A percentile compares a stretch with the other conserved stretches of the same genome.
phyloP scores from a whole-genome alignment of 2,113 vertebrate species.

The Ibidorhyncha struthersii region DNA sequence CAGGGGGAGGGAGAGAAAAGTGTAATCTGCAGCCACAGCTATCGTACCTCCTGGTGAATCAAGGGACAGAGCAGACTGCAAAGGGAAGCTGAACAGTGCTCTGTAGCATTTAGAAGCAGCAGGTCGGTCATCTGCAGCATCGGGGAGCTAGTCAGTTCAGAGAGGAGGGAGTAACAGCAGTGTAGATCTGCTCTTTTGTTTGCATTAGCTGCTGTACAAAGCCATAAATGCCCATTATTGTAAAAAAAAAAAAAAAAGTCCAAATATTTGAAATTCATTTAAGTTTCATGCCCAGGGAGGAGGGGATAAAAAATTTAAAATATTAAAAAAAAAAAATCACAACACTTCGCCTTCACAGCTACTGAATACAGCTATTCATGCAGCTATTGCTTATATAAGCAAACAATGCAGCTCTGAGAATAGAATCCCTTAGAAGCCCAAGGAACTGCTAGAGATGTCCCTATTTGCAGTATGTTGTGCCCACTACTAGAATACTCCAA shows the following conservation, averaged over 20 bases:
- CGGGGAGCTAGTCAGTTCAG: not conserved
- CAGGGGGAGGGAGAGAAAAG: slow-evolving; percentile 58
- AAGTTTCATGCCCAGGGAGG: not conserved
- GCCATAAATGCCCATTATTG: not conserved
- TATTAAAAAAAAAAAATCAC: not conserved
- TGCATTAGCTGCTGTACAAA: not conserved
- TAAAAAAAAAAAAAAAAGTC: not conserved
- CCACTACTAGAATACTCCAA: not conserved
- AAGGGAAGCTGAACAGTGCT: not conserved
- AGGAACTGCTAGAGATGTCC: not conserved
- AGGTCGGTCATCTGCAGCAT: not conserved
- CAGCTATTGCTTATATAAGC: not conserved
- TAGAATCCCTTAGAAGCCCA: not conserved
- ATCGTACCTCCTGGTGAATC: slow-evolving; percentile 54
- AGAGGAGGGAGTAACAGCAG: not conserved
- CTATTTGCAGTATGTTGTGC: not conserved
- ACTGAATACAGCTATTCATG: not conserved
- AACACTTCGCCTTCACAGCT: not conserved
- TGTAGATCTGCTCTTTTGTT: not conserved
- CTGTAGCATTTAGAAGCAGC: not conserved
- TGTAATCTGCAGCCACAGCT: slow-evolving; percentile 63
- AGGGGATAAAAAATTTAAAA: not conserved
- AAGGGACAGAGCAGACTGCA: not conserved
- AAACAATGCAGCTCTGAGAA: not conserved
- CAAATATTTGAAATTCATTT: not conserved